Percentiles rank a stretch among this genome's conserved stretches.
Conservation (phyloP, 2,797 vertebrate species). For the Ptychobarbus kaznakovi region DNA sequence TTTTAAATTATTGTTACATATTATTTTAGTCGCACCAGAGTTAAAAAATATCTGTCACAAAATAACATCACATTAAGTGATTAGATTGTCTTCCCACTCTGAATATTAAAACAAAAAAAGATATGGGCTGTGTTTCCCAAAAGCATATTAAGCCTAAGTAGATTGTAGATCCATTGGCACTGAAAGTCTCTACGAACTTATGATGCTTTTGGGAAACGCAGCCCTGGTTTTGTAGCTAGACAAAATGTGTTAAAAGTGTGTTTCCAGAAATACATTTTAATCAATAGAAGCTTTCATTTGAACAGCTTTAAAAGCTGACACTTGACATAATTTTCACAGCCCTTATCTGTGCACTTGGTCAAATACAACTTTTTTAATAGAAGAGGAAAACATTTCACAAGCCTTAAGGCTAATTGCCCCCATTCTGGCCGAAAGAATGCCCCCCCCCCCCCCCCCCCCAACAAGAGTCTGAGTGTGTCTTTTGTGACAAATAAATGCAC, state of each 20-base stretch:
- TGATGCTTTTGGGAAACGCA: neutral
- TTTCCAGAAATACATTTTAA: constrained; percentile 32
- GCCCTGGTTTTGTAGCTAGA: neutral
- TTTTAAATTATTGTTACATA: no score
- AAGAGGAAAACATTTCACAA: constrained; percentile 51
- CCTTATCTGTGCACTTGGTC: constrained; percentile 53
- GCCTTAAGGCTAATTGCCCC: constrained; percentile 64
- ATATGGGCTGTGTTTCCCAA: neutral
- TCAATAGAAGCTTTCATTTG: constrained; percentile 35
- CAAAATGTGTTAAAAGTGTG: constrained; percentile 6
- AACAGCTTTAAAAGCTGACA: constrained; percentile 42
- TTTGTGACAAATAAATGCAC: constrained; percentile 68
- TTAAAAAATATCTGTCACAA: neutral
- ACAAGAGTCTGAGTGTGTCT: constrained; percentile 49
- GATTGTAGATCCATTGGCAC: neutral
- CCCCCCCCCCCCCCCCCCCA: neutral
- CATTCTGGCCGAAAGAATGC: constrained; percentile 59
- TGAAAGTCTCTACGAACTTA: neutral
- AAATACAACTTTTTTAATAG: constrained; percentile 40
- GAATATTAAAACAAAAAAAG: no score
- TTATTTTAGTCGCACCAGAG: neutral
- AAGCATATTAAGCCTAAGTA: neutral
- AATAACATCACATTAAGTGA: neutral
- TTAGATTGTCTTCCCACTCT: neutral
- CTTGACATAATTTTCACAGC: constrained; percentile 55